Conservation (phyloP, 2,888 invertebrate genomes). For the Limenitis camilla region DNA sequence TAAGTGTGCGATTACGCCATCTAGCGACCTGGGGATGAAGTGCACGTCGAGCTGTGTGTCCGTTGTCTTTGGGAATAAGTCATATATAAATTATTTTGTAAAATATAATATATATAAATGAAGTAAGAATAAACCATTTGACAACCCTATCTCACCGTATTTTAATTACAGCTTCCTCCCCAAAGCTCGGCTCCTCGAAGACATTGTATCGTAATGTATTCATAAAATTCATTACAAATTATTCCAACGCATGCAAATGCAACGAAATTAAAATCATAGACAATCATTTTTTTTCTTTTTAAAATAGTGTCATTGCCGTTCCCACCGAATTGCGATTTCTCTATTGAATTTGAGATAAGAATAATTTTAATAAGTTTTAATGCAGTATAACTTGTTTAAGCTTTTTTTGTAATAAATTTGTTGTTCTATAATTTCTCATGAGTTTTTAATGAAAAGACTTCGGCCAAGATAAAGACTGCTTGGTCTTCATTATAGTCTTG, state of each 20-base stretch:
- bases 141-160: slow-evolving; percentile 26
- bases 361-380: slow-evolving; percentile 16
- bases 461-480: too few species aligned
- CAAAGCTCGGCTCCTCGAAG: slow-evolving; percentile 43
- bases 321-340: slow-evolving; percentile 50
- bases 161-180: slow-evolving; percentile 69
- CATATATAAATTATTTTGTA: too few species aligned
- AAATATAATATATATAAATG: too few species aligned
- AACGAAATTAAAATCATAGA: slow-evolving; percentile 57
- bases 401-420: too few species aligned
- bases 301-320: slow-evolving; percentile 56
- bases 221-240: slow-evolving; percentile 59
- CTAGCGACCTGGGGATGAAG: too few species aligned
- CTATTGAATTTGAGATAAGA: slow-evolving; percentile 31
- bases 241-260: slow-evolving; percentile 58
- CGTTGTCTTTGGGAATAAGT: too few species aligned
- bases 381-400: too few species aligned
- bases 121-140: not conserved
- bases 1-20: too few species aligned
- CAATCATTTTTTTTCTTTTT: slow-evolving; percentile 45
- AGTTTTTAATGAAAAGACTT: too few species aligned
- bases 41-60: too few species aligned
- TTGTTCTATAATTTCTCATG: too few species aligned
- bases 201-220: slow-evolving; percentile 69
- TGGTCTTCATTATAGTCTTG: too few species aligned